These are phyloP conservation scores for Dynastes maya DNA, from an alignment of 2,888 invertebrate species.

Conservation along the genomic window DNA sequence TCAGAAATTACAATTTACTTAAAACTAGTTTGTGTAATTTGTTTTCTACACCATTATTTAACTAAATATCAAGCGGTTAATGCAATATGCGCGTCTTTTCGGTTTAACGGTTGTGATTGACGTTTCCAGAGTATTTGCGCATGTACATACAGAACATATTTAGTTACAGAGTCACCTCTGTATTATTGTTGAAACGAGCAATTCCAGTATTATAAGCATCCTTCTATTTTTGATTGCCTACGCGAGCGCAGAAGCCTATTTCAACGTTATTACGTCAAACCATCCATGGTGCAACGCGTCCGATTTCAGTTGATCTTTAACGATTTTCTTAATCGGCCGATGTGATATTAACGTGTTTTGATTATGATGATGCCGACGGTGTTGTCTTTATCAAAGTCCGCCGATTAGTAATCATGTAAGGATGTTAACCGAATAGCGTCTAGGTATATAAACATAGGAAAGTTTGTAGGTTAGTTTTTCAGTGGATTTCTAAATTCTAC, in stretches of 20 bases:
- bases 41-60: too few relatives aligned
- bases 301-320: background rate
- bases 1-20: too few relatives aligned
- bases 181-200: background rate
- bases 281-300: background rate
- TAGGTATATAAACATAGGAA: background rate
- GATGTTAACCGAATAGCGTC: background rate
- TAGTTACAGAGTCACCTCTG: background rate
- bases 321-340: background rate
- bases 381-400: background rate
- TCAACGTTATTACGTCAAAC: too few relatives aligned
- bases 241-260: too few relatives aligned
- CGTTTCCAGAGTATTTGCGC: conserved; percentile 4
- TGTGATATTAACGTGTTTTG: background rate
- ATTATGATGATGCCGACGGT: background rate
- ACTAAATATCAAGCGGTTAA: too few relatives aligned
- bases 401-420: background rate
- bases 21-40: too few relatives aligned
- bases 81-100: background rate
- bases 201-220: conserved; percentile 10
- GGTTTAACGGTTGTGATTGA: background rate
- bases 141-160: background rate
- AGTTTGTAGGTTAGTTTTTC: background rate
- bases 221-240: conserved; percentile 7
- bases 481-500: too few relatives aligned